A percentile compares a stretch with the other conserved stretches of the same genome.
Evolutionary conservation across 2,888 invertebrate species (phyloP).

Genomic region (Subacronicta megacephala): DNA sequence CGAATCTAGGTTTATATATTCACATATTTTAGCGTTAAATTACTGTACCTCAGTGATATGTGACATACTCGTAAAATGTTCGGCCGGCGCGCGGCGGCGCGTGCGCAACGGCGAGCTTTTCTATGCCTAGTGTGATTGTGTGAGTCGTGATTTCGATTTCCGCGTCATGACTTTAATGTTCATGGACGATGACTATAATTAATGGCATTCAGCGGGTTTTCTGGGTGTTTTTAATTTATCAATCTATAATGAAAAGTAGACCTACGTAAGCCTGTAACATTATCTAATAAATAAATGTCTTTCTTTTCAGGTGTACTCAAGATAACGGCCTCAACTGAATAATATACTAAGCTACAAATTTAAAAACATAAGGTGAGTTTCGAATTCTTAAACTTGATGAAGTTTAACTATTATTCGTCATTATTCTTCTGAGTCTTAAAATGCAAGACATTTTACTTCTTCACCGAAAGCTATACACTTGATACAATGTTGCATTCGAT

Average conservation of each 20-base stretch:
- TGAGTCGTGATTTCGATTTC: constrained; percentile 10
- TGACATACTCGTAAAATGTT: constrained; percentile 22
- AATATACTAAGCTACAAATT: neutral
- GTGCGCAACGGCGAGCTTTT: neutral
- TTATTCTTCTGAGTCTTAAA: too few species aligned
- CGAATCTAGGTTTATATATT: constrained; percentile 23
- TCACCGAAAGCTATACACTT: too few species aligned
- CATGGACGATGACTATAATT: neutral
- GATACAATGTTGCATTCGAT: too few species aligned
- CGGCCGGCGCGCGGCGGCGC: neutral
- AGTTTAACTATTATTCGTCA: too few species aligned
- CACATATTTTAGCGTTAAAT: constrained; percentile 25
- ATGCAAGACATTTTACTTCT: too few species aligned
- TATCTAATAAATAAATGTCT: constrained; percentile 7
- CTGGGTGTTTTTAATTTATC: too few species aligned
- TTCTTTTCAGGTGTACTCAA: constrained; percentile 37
- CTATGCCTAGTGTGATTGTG: neutral
- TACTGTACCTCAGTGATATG: neutral
- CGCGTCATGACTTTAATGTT: neutral
- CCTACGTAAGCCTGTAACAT: neutral
- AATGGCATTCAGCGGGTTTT: neutral
- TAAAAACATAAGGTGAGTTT: constrained; percentile 36
- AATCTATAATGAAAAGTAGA: neutral
- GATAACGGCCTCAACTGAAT: neutral
- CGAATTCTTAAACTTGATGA: neutral